Base-by-base conservation (phyloP, 2,888 invertebrate genomes). In the Andrena bicolor region DNA sequence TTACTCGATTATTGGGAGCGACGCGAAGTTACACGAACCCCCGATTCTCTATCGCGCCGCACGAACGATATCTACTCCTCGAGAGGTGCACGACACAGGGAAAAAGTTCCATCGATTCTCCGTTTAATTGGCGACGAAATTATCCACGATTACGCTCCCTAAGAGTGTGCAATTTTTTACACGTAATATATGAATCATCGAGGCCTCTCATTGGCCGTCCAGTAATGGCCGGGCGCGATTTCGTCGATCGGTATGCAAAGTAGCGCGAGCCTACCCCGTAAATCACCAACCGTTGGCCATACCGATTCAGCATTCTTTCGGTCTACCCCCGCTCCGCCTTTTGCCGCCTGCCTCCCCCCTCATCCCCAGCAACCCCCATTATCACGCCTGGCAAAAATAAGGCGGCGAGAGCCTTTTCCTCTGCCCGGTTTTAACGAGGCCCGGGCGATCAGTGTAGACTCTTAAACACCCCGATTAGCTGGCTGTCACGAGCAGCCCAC, bases 391-490 rank as follows among this genome's bases (percentile, higher is more conserved):
- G 90, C 88, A 91, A 92, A 93, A 93, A 92, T 92, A 92, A 92
- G 91, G 88, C 91, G 87, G 82, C 84, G 82, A 83, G 89, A 90
- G 89, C 88, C 88, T 87, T 91, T 92, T 91, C 90, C 92, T 85
- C 88, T 77, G 80, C 90, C 83, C 86, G 85, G 90, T 92, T 94
- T 93, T 93, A 93, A 93, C 93, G 92, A 93, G 91, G 91, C 91
- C 93, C 90, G 83, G 90, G 91, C 94, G 94, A 93, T 94, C 93
- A 93, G 93, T 93, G 93, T 93, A 93, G 94, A 94, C 93, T 93
- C 93, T 94, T 93, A 93, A 94, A 94, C 93, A 93, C 94, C 93
- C 93, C 93, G 93, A 94, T 94, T 94, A 94, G 93, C 94, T 92
- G 91, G 93, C 93, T 94, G 93, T 94, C 93, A 93, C 92, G 92